Base-by-base conservation (phyloP, 2,888 invertebrate genomes). In the Synanthedon myopaeformis region DNA sequence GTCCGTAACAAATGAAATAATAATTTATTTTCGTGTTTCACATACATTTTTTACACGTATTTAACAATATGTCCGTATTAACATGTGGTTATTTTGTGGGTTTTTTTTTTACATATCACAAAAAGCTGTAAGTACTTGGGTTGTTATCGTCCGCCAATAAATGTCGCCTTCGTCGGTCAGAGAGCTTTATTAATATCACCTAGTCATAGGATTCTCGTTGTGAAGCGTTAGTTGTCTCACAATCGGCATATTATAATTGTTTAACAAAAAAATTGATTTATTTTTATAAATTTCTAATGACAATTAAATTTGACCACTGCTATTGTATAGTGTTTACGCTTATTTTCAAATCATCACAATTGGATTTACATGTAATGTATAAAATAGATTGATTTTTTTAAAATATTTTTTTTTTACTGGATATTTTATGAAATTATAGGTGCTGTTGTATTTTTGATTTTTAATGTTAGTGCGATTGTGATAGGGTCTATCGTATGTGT, bases 401-500 rank as follows among this genome's bases (percentile, higher is more conserved):
- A n/a, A n/a, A 75, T 72, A 75, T 73, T 72, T 75, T 77, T 72
- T 75, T 77, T 72, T 75, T 77, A 78, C 72, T 70, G 59, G 69
- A 67, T 75, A 70, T 35, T 8, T 35, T 81, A 76, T 82, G 80
- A 77, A 77, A 75, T 72, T 66, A 76, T 81, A 82, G 86, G 86
- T 86, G 85, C 86, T 86, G 82, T 79, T 80, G 76, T 77, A 76
- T 82, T 80, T 83, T 76, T 77, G 83, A 81, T 78, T 76, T 80
- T 80, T 77, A 67, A 76, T 75, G 74, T 76, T 72, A 56, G 77
- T 70, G 71, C 75, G 66, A 76, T 77, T 81, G 81, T 84, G 81
- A 84, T 82, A 82, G 71, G 67, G 70, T 35, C 71, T 74, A 35
- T 77, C 70, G 69, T 73, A 75, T 76, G 70, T 76, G 70, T 76